Evolutionary conservation across 2,113 vertebrate genomes (phyloP).

Genomic region (Speoplatyrhinus poulsoni): DNA sequence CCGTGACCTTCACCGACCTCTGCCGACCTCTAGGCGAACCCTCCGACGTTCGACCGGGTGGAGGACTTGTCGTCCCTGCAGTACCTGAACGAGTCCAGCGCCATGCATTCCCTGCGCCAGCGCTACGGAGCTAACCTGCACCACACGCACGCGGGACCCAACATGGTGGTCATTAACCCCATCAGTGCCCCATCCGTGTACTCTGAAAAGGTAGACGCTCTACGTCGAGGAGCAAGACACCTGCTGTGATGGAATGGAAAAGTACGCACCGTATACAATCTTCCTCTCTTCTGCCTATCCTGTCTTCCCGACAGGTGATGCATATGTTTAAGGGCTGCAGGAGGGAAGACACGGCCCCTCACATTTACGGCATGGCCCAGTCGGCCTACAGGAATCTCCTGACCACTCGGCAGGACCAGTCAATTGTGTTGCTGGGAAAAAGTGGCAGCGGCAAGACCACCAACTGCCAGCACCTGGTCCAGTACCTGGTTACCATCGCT

Average conservation of each 20-base stretch:
- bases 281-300: background rate
- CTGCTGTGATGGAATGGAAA: background rate
- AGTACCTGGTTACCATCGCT: conserved; percentile 88
- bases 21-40: conserved; percentile 83
- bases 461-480: conserved; percentile 92
- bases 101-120: conserved; percentile 90
- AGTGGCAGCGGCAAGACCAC: conserved; percentile 94
- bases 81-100: conserved; percentile 94
- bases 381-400: conserved; percentile 89
- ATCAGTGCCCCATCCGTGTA: conserved; percentile 92
- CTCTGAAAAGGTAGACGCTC: conserved; percentile 89
- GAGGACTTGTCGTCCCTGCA: conserved; percentile 92
- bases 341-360: conserved; percentile 88
- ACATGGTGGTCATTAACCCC: conserved; percentile 92
- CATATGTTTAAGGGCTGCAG: conserved; percentile 98
- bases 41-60: conserved; percentile 85
- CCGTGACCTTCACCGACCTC: conserved; percentile 39
- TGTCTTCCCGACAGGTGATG: conserved; percentile 82
- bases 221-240: background rate
- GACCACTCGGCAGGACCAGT: conserved; percentile 94
- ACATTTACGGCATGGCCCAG: conserved; percentile 93
- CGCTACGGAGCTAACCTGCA: conserved; percentile 90
- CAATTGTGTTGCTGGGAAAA: conserved; percentile 86
- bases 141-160: conserved; percentile 89
- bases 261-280: background rate